These are phyloP conservation scores for Bergia sp. DNA, from an alignment of 92 coral and sea anemone genomes.

Conservation along the genomic window DNA sequence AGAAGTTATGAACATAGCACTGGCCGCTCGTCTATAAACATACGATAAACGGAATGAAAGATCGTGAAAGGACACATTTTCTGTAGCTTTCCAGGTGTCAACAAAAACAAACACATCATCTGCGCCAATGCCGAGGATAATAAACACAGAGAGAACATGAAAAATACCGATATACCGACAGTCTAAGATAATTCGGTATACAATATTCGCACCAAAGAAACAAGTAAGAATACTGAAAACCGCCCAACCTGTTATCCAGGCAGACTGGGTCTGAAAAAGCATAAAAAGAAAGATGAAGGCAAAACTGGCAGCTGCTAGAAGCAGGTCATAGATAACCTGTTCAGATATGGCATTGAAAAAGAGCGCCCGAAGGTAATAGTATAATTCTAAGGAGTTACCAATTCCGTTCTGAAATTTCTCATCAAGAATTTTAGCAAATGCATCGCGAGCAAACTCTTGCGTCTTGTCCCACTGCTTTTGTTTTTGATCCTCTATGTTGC, in stretches of 20 bases:
- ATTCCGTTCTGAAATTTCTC: constrained; percentile 75
- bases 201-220: constrained; percentile 87
- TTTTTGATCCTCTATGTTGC: constrained; percentile 76
- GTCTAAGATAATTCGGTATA: constrained; percentile 84
- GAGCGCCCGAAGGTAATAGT: constrained; percentile 82
- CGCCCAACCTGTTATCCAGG: constrained; percentile 97
- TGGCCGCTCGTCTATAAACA: constrained; percentile 88
- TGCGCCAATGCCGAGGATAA: constrained; percentile 93
- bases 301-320: constrained; percentile 93
- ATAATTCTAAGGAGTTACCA: constrained; percentile 65
- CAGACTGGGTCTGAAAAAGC: constrained; percentile 88
- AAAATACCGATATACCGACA: constrained; percentile 95
- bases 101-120: constrained; percentile 96
- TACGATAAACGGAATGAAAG: constrained; percentile 79
- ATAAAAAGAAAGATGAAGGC: constrained; percentile 87
- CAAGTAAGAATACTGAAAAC: constrained; percentile 89
- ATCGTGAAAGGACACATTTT: constrained; percentile 61
- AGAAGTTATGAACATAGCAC: constrained; percentile 94
- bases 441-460: constrained; percentile 70
- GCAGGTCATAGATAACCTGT: constrained; percentile 91
- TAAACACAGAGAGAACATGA: constrained; percentile 95
- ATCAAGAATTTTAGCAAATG: constrained; percentile 77
- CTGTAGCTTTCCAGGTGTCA: constrained; percentile 90
- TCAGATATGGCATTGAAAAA: constrained; percentile 89
- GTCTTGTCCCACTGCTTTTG: constrained; percentile 76